A percentile compares a stretch with the other conserved stretches of the same genome.
phyloP scores from a whole-genome alignment of 2,113 vertebrate genomes.

The Alosa alosa region DNA sequence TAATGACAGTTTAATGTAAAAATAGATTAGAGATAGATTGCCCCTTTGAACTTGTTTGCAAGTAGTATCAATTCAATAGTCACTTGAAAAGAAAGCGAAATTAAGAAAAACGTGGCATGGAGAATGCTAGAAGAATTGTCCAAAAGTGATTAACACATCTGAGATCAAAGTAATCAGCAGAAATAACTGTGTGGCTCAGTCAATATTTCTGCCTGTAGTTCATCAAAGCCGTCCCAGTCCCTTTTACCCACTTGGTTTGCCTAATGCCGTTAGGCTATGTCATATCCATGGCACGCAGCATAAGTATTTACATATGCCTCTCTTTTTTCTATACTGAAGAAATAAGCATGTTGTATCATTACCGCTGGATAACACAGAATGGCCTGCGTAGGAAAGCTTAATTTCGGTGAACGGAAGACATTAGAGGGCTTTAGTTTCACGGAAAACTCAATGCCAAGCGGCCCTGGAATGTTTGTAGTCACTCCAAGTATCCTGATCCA shows the following conservation, averaged over 20 bases:
- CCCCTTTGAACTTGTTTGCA: slow-evolving; percentile 33
- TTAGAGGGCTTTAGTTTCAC: slow-evolving; percentile 61
- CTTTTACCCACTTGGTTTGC: slow-evolving; percentile 52
- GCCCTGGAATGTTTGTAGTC: slow-evolving; percentile 62
- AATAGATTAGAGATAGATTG: slow-evolving; percentile 31
- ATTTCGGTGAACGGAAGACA: slow-evolving; percentile 64
- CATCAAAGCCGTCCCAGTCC: slow-evolving; percentile 55
- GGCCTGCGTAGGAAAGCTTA: slow-evolving; percentile 57
- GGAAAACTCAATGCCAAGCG: slow-evolving; percentile 66
- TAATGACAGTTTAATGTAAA: slow-evolving; percentile 31
- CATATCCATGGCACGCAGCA: slow-evolving; percentile 48
- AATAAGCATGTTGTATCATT: slow-evolving; percentile 52
- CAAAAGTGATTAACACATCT: slow-evolving; percentile 57
- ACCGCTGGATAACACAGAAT: slow-evolving; percentile 53
- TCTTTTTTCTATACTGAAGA: slow-evolving; percentile 38
- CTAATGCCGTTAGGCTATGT: slow-evolving; percentile 57
- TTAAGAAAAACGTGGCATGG: slow-evolving; percentile 18
- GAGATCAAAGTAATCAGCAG: slow-evolving; percentile 60
- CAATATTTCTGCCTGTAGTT: slow-evolving; percentile 57
- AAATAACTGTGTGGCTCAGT: slow-evolving; percentile 56
- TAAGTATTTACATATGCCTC: slow-evolving; percentile 66
- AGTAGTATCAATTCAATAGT: slow-evolving; percentile 40
- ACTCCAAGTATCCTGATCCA: slow-evolving; percentile 55
- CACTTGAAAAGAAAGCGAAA: slow-evolving; percentile 8
- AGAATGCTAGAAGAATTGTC: slow-evolving; percentile 28